Percentiles rank a stretch among this genome's conserved stretches.
These are phyloP conservation scores for Thecophora atra DNA, from an alignment of 2,888 invertebrate genomes.

Conservation along the genomic window DNA sequence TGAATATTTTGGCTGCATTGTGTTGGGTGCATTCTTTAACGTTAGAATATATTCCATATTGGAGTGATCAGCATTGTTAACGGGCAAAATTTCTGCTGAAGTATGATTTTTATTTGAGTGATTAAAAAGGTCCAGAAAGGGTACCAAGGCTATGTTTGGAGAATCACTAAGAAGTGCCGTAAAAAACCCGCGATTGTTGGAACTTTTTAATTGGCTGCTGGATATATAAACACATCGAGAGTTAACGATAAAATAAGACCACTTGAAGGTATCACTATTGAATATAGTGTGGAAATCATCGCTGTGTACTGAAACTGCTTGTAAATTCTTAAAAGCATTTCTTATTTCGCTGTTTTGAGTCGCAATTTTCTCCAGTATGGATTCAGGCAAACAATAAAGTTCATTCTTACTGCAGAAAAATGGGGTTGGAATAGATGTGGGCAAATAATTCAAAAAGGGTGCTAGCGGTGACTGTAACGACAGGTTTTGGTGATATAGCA, in stretches of 20 bases:
- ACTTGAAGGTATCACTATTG: slow-evolving; percentile 71
- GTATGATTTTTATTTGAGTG: slow-evolving; percentile 76
- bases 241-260: slow-evolving; percentile 87
- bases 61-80: slow-evolving; percentile 23
- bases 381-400: slow-evolving; percentile 69
- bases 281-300: slow-evolving; percentile 67
- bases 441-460: slow-evolving; percentile 77
- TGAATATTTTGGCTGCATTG: slow-evolving; percentile 70
- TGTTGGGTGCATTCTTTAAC: slow-evolving; percentile 41
- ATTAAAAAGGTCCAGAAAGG: slow-evolving; percentile 90
- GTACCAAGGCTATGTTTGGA: slow-evolving; percentile 80
- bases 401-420: slow-evolving; percentile 73
- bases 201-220: slow-evolving; percentile 66
- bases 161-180: slow-evolving; percentile 68
- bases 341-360: slow-evolving; percentile 69
- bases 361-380: slow-evolving; percentile 68
- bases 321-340: slow-evolving; percentile 49
- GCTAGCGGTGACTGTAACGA: slow-evolving; percentile 68
- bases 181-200: slow-evolving; percentile 60
- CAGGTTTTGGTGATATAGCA: slow-evolving; percentile 75
- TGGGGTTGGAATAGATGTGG: slow-evolving; percentile 73
- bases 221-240: slow-evolving; percentile 84
- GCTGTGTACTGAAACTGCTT: slow-evolving; percentile 55
- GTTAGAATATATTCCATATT: slow-evolving; percentile 52
- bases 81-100: slow-evolving; percentile 60